These are phyloP conservation scores for Dendrophyllia cribrosa DNA, from an alignment of 64 coral and sea anemone genomes.

Conservation along the genomic window DNA sequence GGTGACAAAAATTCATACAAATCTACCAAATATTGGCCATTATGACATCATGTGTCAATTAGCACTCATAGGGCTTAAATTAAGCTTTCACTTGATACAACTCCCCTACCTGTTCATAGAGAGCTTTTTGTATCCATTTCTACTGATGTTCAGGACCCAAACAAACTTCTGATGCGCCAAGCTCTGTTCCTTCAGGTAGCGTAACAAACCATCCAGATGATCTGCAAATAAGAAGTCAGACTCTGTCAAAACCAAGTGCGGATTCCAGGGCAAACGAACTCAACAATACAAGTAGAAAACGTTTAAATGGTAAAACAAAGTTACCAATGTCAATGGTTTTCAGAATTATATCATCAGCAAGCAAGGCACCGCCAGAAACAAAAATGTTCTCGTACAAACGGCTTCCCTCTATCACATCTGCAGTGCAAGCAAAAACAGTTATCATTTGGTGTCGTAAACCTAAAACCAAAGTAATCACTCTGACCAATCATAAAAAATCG, in stretches of 20 bases:
- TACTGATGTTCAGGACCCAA: slow-evolving; percentile 68
- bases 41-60: not conserved
- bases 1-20: too few species aligned
- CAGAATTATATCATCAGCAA: slow-evolving; percentile 63
- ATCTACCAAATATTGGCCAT: not conserved
- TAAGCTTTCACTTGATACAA: too few species aligned
- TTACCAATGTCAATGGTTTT: slow-evolving; percentile 57
- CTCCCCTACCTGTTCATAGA: slow-evolving; percentile 18
- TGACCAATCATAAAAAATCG: too few species aligned
- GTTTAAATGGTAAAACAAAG: not conserved
- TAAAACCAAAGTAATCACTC: too few species aligned
- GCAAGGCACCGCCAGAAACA: slow-evolving; percentile 57
- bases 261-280: not conserved
- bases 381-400: slow-evolving; percentile 58
- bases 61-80: not conserved
- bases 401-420: slow-evolving; percentile 49
- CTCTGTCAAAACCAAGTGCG: not conserved
- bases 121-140: slow-evolving; percentile 66
- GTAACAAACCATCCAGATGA: slow-evolving; percentile 39
- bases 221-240: not conserved
- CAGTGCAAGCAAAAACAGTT: not conserved
- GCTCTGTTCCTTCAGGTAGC: slow-evolving; percentile 57
- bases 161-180: slow-evolving; percentile 59
- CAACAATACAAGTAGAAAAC: not conserved
- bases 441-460: too few species aligned